Evolutionary conservation across 2,888 invertebrate species (phyloP), one percentile per base, ranked within the genome.

Genomic region (Nomada hirtipes): DNA sequence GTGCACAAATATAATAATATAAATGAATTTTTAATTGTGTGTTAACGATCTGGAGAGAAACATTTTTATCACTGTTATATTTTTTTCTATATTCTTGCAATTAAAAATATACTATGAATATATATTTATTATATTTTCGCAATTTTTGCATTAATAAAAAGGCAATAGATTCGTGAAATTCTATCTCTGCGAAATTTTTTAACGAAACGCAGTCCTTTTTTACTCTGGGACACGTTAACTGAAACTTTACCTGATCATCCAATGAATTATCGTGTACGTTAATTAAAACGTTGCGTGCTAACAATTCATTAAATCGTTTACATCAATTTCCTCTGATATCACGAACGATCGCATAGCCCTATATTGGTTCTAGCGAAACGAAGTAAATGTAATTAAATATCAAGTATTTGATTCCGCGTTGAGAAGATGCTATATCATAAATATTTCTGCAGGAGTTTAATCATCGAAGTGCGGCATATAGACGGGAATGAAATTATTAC

Each of bases 281-380:
- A 65, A 76, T 65, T 76, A 72, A 76, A 76, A 72, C 20, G 20
- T 59, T 52, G 29, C 26, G 23, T 50, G 4, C 29, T 26, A 50
- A 20, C 47, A 50, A 70, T 55, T 60, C 52, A 10, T 73, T 72
- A 65, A 73, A 57, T 50, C 55, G 47, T 76, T 73, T 29, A 23
- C 10, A 20, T 60, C 52, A 44, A 44, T 52, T 18, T 20, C 20
- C 1, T 15, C 20, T 60, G 47, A 23, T 44, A 52, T 44, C 59
- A n/a, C n/a, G 2, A 13, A 9, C 26, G 9, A 23, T 1, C 47
- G 1, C 47, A 15, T 4, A 36, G 18, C 10, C 9, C 13, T 23
- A 3, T 44, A 2, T 23, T 13, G 4, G 42, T 36, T 50, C 23
- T 52, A 9, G 15, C 15, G 2, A 2, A 15, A 36, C 7, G 44